Conservation (phyloP, 2,888 invertebrate genomes). For the Heliconius sara region DNA sequence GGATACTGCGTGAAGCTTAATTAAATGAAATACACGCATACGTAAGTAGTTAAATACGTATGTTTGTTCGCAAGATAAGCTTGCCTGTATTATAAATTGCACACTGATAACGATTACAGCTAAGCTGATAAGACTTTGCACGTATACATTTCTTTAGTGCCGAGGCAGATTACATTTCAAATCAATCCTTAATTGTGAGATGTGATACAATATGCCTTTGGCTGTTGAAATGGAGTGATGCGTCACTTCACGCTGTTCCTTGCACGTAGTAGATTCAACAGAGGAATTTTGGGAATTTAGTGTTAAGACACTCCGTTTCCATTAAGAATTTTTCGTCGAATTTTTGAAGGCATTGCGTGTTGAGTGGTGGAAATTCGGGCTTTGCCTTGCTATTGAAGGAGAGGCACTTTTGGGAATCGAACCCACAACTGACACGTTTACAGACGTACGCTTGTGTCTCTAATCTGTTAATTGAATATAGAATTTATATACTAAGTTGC, state of each 20-base stretch:
- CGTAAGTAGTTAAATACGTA: not conserved
- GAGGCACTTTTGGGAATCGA: too few species aligned
- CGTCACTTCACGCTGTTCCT: too few species aligned
- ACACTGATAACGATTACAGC: conserved; percentile 14
- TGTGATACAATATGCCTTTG: not conserved
- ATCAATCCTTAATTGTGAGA: not conserved
- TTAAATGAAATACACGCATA: not conserved
- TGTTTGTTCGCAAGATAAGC: conserved; percentile 10
- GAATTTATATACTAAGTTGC: not conserved
- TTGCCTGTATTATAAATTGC: conserved; percentile 10
- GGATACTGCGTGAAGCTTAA: not conserved
- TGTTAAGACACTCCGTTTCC: too few species aligned
- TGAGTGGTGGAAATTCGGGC: too few species aligned
- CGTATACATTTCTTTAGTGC: conserved; percentile 9
- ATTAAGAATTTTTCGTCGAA: too few species aligned
- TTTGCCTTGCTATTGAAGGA: too few species aligned
- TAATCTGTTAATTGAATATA: not conserved
- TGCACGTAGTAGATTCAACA: too few species aligned
- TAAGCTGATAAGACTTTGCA: conserved; percentile 20
- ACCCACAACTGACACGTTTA: too few species aligned
- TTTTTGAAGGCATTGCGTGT: too few species aligned
- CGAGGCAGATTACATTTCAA: not conserved
- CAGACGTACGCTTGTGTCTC: too few species aligned
- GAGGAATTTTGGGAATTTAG: too few species aligned
- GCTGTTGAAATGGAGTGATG: too few species aligned